phyloP scores from a whole-genome alignment of 23 tunicate species.

The Corella eumyota region DNA sequence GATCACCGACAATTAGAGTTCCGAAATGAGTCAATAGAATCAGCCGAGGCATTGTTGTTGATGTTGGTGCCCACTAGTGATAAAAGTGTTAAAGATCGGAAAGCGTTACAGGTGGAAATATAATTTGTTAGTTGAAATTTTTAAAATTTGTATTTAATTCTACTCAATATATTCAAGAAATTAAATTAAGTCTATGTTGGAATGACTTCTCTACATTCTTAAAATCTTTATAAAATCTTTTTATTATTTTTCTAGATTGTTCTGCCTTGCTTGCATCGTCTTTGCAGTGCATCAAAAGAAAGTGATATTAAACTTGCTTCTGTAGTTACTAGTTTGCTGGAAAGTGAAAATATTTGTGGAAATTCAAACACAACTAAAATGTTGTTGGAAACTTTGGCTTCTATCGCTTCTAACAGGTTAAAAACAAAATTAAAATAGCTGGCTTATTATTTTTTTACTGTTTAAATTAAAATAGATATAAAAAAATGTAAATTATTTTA shows the following conservation, averaged over 20 bases:
- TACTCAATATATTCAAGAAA: too few relatives aligned
- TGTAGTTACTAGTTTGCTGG: conserved; percentile 13
- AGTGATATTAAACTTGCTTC: conserved; percentile 15
- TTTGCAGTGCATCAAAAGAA: conserved; percentile 12
- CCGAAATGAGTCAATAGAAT: conserved; percentile 39
- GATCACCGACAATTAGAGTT: conserved; percentile 1
- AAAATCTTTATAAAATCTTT: too few relatives aligned
- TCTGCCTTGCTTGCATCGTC: conserved; percentile 24
- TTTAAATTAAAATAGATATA: too few relatives aligned
- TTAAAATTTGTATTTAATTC: too few relatives aligned
- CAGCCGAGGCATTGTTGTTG: conserved; percentile 43
- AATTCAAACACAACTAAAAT: conserved; percentile 11
- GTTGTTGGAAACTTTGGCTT: conserved; percentile 61
- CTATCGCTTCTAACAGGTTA: conserved; percentile 30
- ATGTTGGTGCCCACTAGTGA: conserved; percentile 50
- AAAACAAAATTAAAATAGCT: too few relatives aligned
- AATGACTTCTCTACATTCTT: too few relatives aligned
- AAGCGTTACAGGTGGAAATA: conserved; percentile 42
- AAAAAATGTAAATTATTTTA: too few relatives aligned
- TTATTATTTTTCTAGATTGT: conserved; percentile 51
- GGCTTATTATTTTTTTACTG: too few relatives aligned
- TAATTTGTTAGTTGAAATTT: too few relatives aligned
- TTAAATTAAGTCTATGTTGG: too few relatives aligned
- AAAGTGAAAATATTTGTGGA: conserved; percentile 11
- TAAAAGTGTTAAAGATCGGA: conserved; percentile 15